Evolutionary conservation across 2,888 invertebrate species (phyloP), one percentile per base, ranked within the genome.

Genomic region (Drosophila lutescens): DNA sequence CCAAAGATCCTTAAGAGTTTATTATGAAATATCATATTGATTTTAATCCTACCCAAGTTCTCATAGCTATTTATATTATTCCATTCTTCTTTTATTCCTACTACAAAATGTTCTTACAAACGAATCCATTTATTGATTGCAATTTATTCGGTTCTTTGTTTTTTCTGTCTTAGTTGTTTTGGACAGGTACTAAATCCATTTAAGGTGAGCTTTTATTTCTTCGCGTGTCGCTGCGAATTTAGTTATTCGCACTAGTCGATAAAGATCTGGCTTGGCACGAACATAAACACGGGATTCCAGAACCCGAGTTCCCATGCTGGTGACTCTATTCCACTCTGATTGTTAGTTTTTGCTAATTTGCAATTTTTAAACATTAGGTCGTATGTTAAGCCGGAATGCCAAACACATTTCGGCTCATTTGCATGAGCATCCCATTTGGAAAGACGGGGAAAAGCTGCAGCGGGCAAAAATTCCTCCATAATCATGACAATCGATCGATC

Each of bases 401-500:
- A 43, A 57, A 58, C 32, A 59, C 32, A 34, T 26, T 43, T 32
- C 40, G 10, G 7, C 46, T 53, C 66, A 66, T 66, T 66, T 63
- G 63, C 66, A 66, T 66, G 12, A 15, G 6, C 34, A 13, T 23
- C 40, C 40, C 44, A 65, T 65, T 62, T 62, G 20, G 46, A 13
- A 53, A 53, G 65, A 34, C 53, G 41, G 44, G 51, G 40, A 34
- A 62, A 41, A 40, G 47, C 34, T 41, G 53, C 51, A 40, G 23
- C 23, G 20, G n/a, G n/a, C 34, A 10, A 15, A n/a, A 53, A 46
- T 40, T 23, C 23, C 15, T 13, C 15, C 36, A 54, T 63, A 54
- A 63, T 66, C 66, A 63, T 66, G 63, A 63, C 53, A 47, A 66
- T 66, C 66, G 53, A 66, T 63, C 63, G 63, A 44, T 55, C 54